Evolutionary conservation across 2,113 vertebrate genomes (phyloP), one percentile per base, ranked within the genome.

Genomic region (Dascyllus trimaculatus): DNA sequence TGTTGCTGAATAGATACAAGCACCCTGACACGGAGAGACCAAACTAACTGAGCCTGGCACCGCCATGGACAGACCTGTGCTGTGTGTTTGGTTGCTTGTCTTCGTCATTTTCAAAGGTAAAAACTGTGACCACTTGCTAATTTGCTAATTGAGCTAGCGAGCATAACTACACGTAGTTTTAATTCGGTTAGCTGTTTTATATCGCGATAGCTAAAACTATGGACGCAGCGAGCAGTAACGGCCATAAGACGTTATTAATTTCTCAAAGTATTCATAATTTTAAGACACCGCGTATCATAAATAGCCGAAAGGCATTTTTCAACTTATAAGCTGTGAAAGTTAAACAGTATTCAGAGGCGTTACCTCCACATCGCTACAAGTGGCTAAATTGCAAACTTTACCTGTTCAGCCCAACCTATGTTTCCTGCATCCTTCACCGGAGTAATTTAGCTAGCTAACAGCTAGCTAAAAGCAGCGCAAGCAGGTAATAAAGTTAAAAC

Each of bases 81-180:
- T 3, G 32, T 51, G 29, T 2, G 0, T 77, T 15, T 70, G 4
- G 21, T 4, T 85, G 40, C 54, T 86, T 4, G 11, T 78, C 2
- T 22, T 75, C 13, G 4, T 85, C 26, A 4, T 84, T 67, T 80
- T 76, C 5, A 67, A 77, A 64, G 88, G 92, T 93, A 86, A 54
- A 32, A 32, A 1, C 26, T n/a, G 17, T 15, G 6, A 21, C n/a
- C n/a, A 2, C 18, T 19, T 40, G 0, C 11, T 2, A 5, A 35
- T n/a, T 7, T 5, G 1, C 7, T 2, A 1, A 46, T n/a, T 43
- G 19, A 18, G 13, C 22, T 7, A 19, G 54, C 48, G n/a, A 49
- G 18, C 7, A 10, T 10, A 10, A 40, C 4, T 8, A 4, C 14
- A 15, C 40, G 40, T 15, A 35, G 40, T 43, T 15, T 43, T 14